Conservation (phyloP, 2,113 vertebrate species). For the Megaceryle maxima region DNA sequence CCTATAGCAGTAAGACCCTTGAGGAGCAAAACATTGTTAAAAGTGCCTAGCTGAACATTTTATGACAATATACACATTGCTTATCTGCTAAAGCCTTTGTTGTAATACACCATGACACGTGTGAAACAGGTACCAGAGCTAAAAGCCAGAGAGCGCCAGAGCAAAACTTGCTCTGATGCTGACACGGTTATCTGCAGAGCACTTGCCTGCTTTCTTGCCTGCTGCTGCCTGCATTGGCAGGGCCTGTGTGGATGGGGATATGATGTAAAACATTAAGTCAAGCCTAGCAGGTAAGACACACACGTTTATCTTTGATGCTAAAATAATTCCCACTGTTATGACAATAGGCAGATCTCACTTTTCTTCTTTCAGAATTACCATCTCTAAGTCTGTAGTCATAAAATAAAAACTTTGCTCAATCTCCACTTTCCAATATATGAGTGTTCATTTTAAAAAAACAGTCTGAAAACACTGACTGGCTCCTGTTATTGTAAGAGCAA, state of each 20-base stretch:
- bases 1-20: background rate
- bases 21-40: background rate
- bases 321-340: background rate
- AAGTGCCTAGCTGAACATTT: background rate
- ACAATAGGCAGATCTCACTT: background rate
- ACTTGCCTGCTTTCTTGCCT: no score
- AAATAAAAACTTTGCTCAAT: background rate
- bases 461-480: background rate
- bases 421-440: background rate
- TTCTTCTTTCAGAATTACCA: background rate
- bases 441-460: background rate
- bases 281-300: background rate
- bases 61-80: no score
- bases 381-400: background rate
- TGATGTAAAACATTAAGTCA: accelerated
- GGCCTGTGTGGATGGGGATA: accelerated
- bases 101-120: accelerated
- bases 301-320: background rate
- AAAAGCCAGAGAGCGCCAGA: background rate
- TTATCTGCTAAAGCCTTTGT: background rate
- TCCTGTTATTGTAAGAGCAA: background rate
- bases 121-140: background rate
- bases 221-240: accelerated
- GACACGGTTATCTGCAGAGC: background rate
- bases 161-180: background rate